Conservation (phyloP, 2,888 invertebrate species). For the Ophion obscuratus region DNA sequence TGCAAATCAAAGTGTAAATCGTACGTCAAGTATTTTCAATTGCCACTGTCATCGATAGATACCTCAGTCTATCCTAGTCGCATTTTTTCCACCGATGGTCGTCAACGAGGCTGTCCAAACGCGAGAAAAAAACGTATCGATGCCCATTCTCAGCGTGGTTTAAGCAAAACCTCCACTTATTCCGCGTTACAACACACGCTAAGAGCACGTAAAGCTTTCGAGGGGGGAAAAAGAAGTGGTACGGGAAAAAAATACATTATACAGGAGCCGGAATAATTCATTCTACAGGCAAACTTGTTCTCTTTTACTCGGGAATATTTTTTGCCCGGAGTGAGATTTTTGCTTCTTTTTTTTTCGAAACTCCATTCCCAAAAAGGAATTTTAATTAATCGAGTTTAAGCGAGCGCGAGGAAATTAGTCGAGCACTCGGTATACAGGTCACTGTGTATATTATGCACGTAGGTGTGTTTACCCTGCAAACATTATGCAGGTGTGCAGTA, state of each 20-base stretch:
- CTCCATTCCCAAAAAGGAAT: slow-evolving; percentile 39
- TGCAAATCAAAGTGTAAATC: no score
- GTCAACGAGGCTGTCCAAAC: background rate
- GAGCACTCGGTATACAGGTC: slow-evolving; percentile 33
- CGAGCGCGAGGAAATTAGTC: slow-evolving; percentile 54
- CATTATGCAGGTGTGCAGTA: background rate
- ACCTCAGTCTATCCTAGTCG: background rate
- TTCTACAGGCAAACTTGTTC: slow-evolving; percentile 42
- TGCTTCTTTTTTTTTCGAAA: slow-evolving; percentile 6
- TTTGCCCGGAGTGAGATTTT: slow-evolving; percentile 17
- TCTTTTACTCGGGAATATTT: slow-evolving; percentile 23
- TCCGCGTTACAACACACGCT: slow-evolving; percentile 20
- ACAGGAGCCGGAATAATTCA: slow-evolving; percentile 63
- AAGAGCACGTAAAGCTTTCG: slow-evolving; percentile 8
- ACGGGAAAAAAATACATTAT: slow-evolving; percentile 45
- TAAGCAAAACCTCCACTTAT: slow-evolving; percentile 31
- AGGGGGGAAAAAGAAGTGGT: background rate
- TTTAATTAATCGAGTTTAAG: slow-evolving; percentile 64
- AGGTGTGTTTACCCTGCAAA: background rate
- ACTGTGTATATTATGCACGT: slow-evolving; percentile 18
- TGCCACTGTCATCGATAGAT: background rate
- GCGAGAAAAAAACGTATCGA: background rate
- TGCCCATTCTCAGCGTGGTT: slow-evolving; percentile 33
- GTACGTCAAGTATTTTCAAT: background rate
- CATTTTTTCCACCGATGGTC: background rate